Evolutionary conservation across 2,113 vertebrate genomes (phyloP).

Genomic region (Amphilophus citrinellus): DNA sequence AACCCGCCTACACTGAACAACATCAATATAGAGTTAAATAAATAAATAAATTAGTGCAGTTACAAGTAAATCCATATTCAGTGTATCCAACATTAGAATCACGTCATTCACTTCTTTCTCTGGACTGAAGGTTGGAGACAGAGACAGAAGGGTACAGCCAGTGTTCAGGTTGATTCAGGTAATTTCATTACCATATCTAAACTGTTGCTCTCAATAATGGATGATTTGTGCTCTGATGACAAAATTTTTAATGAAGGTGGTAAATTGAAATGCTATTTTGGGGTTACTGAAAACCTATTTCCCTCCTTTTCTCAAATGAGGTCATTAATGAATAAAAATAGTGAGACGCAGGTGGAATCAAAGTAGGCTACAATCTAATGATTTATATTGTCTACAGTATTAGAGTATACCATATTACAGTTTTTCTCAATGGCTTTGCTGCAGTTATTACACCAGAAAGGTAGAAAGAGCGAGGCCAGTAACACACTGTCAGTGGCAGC

Average conservation of each 20-base stretch:
- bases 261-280: conserved; percentile 62
- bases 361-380: conserved; percentile 3
- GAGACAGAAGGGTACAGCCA: background rate
- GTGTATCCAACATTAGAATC: background rate
- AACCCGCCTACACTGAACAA: background rate
- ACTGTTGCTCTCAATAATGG: conserved; percentile 36
- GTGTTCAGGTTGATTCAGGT: conserved; percentile 32
- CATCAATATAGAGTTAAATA: background rate
- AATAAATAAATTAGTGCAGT: background rate
- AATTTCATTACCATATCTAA: conserved; percentile 29
- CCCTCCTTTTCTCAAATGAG: conserved; percentile 33
- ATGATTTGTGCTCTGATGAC: conserved; percentile 50
- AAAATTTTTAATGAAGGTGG: conserved; percentile 54
- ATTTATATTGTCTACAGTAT: background rate
- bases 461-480: too few species aligned
- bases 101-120: background rate
- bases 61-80: background rate
- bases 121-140: background rate
- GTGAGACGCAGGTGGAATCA: conserved; percentile 30
- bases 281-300: conserved; percentile 52
- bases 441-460: too few species aligned
- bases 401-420: background rate
- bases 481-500: too few species aligned
- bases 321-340: conserved; percentile 36
- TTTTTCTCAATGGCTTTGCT: too few species aligned